A percentile compares a stretch with the other conserved stretches of the same genome.
Evolutionary conservation across 1,140 invertebrate species (phyloP).

Genomic region (Teleopsis dalmanni): DNA sequence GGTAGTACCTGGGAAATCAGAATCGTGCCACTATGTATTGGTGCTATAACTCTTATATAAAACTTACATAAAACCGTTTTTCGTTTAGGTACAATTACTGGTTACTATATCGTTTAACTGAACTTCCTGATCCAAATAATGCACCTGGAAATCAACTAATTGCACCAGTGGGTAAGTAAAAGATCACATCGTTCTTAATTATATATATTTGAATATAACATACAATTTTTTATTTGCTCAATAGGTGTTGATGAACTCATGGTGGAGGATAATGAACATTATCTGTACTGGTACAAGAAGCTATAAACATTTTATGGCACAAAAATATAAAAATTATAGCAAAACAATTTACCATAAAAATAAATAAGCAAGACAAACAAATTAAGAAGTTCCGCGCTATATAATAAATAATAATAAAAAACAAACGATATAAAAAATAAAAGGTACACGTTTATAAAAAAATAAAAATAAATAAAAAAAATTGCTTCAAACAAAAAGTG

Average conservation of each 20-base stretch:
- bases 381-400: too few relatives aligned
- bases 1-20: too few relatives aligned
- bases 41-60: too few relatives aligned
- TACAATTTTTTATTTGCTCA: background rate
- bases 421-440: too few relatives aligned
- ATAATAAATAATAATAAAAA: too few relatives aligned
- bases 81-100: constrained; percentile 67
- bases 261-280: constrained; percentile 74
- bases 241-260: constrained; percentile 75
- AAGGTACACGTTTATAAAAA: too few relatives aligned
- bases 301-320: constrained; percentile 53
- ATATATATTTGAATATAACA: background rate
- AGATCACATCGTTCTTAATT: background rate
- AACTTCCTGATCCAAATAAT: constrained; percentile 64
- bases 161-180: constrained; percentile 66
- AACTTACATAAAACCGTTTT: too few relatives aligned
- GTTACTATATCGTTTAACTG: constrained; percentile 70
- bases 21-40: too few relatives aligned
- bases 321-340: too few relatives aligned
- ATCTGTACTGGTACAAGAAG: constrained; percentile 87
- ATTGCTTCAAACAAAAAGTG: background rate
- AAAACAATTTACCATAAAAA: too few relatives aligned
- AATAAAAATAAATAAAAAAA: background rate
- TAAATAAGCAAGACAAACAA: too few relatives aligned
- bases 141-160: constrained; percentile 77